phyloP scores from a whole-genome alignment of 2,888 invertebrate genomes.

The Elmis aenea region DNA sequence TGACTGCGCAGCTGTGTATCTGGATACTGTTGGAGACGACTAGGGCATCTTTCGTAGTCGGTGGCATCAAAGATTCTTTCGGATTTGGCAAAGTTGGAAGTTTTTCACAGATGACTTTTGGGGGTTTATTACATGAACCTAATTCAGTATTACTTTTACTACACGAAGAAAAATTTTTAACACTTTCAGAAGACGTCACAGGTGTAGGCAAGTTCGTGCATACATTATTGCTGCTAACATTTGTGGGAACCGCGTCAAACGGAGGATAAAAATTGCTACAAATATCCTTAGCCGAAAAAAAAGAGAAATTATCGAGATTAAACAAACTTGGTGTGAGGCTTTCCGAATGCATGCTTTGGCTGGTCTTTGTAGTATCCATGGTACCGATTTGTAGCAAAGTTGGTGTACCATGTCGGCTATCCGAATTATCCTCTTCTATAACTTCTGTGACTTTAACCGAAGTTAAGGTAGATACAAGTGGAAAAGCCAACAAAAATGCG shows the following conservation, averaged over 20 bases:
- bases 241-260: conserved; percentile 20
- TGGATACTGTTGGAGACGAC: neutral
- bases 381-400: conserved; percentile 49
- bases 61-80: neutral
- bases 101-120: neutral
- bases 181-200: conserved; percentile 8
- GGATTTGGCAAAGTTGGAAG: neutral
- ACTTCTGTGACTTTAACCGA: conserved; percentile 52
- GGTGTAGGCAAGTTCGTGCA: conserved; percentile 9
- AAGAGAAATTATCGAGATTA: conserved; percentile 42
- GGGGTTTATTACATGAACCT: neutral
- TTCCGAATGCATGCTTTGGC: conserved; percentile 31
- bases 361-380: conserved; percentile 40
- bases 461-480: conserved; percentile 60
- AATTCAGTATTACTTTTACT: neutral
- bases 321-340: conserved; percentile 39
- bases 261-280: conserved; percentile 31
- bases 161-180: too few relatives aligned
- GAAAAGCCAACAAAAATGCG: conserved; percentile 71
- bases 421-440: conserved; percentile 50
- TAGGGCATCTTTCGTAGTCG: neutral
- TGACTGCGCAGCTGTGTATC: too few relatives aligned
- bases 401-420: conserved; percentile 46
- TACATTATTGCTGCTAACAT: neutral
- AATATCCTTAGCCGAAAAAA: conserved; percentile 39